These are phyloP conservation scores for Branchinecta lindahli DNA, from an alignment of 1,140 invertebrate genomes.

Conservation along the genomic window DNA sequence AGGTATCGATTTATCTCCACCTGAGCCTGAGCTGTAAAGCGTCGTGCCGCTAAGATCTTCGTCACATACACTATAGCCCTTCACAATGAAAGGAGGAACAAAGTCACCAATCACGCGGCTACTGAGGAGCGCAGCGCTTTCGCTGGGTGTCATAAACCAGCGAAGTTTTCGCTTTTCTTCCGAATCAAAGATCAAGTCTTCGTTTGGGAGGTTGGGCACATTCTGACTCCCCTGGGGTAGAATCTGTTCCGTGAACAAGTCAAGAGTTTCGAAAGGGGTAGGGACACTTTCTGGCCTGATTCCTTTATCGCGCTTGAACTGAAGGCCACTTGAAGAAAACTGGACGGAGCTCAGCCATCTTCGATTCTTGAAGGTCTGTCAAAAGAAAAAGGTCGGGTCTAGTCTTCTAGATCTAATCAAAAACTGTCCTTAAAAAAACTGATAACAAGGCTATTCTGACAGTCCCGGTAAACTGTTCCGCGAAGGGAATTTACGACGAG, in stretches of 20 bases:
- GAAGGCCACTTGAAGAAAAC: conserved; percentile 27
- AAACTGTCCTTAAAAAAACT: too few relatives aligned
- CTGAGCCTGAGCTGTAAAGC: not conserved
- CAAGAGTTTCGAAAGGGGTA: too few relatives aligned
- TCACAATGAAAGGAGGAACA: not conserved
- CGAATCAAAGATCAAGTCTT: conserved; percentile 49
- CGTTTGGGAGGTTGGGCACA: conserved; percentile 41
- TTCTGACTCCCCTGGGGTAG: not conserved
- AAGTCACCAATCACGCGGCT: not conserved
- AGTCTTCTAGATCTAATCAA: too few relatives aligned
- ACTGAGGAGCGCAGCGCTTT: conserved; percentile 30
- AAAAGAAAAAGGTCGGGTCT: not conserved
- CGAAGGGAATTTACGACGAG: too few relatives aligned
- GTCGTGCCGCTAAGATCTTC: not conserved
- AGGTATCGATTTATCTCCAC: not conserved
- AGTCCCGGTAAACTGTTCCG: too few relatives aligned
- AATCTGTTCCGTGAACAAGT: too few relatives aligned
- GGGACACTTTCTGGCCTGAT: too few relatives aligned
- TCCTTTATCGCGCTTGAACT: not conserved
- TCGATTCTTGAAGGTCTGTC: conserved; percentile 49
- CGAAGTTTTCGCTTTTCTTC: conserved; percentile 44
- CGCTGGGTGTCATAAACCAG: conserved; percentile 63
- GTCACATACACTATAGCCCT: not conserved
- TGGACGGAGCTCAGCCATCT: conserved; percentile 64
- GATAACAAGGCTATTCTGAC: too few relatives aligned